phyloP scores from a whole-genome alignment of 2,113 vertebrate species.

The Rhabdornis inornatus region DNA sequence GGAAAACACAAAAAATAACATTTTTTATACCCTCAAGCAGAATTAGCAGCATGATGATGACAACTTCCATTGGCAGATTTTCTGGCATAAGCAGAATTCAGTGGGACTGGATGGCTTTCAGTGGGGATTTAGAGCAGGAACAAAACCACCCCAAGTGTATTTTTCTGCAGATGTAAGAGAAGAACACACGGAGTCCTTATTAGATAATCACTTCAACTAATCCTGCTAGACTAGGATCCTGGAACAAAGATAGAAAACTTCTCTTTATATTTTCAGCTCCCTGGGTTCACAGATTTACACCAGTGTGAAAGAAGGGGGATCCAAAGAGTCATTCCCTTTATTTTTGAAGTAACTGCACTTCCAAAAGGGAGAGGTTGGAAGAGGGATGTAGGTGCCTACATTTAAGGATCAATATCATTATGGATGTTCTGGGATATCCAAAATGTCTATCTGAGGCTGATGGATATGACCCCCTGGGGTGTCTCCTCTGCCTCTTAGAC shows the following conservation, averaged over 20 bases:
- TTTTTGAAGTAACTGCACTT: background rate
- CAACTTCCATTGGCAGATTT: background rate
- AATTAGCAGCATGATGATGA: background rate
- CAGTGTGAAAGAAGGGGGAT: background rate
- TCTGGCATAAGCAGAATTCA: background rate
- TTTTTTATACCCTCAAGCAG: background rate
- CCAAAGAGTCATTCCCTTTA: accelerated
- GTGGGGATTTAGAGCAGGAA: background rate
- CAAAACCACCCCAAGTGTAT: background rate
- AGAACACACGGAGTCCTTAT: background rate
- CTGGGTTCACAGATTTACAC: background rate
- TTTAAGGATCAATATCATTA: background rate
- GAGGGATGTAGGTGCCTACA: background rate
- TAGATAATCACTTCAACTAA: background rate
- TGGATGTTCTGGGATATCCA: background rate
- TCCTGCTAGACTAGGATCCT: background rate
- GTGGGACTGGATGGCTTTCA: background rate
- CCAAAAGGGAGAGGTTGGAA: background rate
- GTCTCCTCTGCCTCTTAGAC: background rate
- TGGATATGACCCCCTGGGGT: background rate
- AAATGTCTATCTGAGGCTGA: background rate
- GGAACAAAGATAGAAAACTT: background rate
- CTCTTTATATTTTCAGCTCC: background rate
- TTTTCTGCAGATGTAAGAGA: background rate
- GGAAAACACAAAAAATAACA: background rate